Conservation (phyloP, 2,113 vertebrate species). For the Elgaria multicarinata region DNA sequence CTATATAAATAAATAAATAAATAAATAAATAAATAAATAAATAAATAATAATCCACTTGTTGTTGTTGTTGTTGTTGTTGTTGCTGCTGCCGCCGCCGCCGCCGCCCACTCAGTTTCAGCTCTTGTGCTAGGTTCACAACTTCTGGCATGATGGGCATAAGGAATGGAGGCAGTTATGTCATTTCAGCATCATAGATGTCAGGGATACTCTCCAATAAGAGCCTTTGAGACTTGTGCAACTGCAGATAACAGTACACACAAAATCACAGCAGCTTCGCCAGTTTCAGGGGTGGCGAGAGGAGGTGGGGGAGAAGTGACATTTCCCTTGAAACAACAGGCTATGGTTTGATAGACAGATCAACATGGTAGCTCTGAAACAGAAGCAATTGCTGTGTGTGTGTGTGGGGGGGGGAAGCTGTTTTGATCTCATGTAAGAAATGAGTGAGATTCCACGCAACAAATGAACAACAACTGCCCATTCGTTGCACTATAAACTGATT, state of each 20-base stretch:
- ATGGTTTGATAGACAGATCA: neutral
- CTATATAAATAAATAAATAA: too few relatives aligned
- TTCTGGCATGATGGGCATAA: neutral
- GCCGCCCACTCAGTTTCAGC: neutral
- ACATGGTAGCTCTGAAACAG: neutral
- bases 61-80: too few relatives aligned
- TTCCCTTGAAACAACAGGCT: neutral
- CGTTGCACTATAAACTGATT: neutral
- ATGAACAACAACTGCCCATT: neutral
- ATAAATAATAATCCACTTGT: too few relatives aligned
- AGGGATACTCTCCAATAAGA: neutral
- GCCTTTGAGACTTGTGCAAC: neutral
- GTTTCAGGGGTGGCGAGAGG: too few relatives aligned
- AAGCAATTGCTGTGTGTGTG: neutral
- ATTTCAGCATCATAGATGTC: neutral
- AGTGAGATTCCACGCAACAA: neutral
- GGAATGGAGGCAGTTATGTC: neutral
- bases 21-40: too few relatives aligned
- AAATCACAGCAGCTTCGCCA: neutral
- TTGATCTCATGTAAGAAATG: neutral
- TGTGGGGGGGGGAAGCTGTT: neutral
- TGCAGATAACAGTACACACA: neutral
- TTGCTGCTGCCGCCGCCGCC: too few relatives aligned
- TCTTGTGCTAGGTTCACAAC: neutral
- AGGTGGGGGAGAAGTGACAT: neutral